Base-by-base conservation (phyloP, 2,888 invertebrate species). In the Dromius quadrimaculatus region DNA sequence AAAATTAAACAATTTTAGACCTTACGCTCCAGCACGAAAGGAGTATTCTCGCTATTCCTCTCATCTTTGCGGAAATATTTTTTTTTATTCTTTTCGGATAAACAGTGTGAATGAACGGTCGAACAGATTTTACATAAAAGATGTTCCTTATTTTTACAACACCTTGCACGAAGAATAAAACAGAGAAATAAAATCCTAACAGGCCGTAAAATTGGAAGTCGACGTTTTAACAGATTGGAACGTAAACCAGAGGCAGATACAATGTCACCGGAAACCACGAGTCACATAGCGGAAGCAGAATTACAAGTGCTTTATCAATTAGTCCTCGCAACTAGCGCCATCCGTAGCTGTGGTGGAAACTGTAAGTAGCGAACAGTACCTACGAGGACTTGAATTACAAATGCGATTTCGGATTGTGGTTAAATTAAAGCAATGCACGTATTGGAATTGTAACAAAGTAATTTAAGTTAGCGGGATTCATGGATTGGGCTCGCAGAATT, bases 211-310 rank as follows among this genome's bases (percentile, higher is more conserved):
- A 19, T 36, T 34, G 36, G 17, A 17, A 59, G 59, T 36, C 59
- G 72, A 68, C 72, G 73, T 73, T 74, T 74, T 73, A 74, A 73
- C 72, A 72, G 73, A 74, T 74, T 74, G 72, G 72, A 61, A 72
- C 74, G 57, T 74, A 73, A 73, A 72, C 50, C 32, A 50, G 36
- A 36, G 28, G 36, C 59, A 36, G 59, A 36, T 59, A 59, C 59
- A 59, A 59, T 59, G 59, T 59, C 59, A 59, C 34, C 59, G 19
- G 59, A 36, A 36, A 36, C 59, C 59, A 20, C 59, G 34, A 59
- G 19, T 36, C 34, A 36, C 59, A 19, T 6, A 36, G 59, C 34
- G 59, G 59, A 59, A 59, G 36, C 59, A 20, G 36, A 59, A 59
- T 59, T 59, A 59, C 59, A 59, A 59, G 59, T 59, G 36, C 34